Evolutionary conservation across 2,797 vertebrate genomes (phyloP).

Genomic region (Takifugu rubripes): DNA sequence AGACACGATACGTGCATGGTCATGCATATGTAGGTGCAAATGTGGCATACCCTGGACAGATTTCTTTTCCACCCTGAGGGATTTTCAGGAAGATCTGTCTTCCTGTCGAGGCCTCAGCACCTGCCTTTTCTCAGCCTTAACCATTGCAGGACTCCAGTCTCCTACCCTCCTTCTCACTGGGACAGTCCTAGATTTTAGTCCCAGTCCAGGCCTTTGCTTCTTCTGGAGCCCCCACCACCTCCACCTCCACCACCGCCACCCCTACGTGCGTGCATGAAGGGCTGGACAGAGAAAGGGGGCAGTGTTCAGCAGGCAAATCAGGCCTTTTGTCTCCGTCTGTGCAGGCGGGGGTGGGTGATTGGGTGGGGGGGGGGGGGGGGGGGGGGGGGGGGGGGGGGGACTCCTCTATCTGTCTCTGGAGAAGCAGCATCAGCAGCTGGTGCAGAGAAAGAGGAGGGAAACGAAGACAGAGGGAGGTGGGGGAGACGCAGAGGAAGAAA

Average conservation of each 20-base stretch:
- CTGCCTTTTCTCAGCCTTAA: slow-evolving; percentile 57
- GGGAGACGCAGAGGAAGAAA: slow-evolving; percentile 47
- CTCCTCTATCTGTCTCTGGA: slow-evolving; percentile 67
- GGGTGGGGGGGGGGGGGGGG: slow-evolving; percentile 67
- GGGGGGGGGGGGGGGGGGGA: slow-evolving; percentile 68
- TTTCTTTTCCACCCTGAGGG: slow-evolving; percentile 56
- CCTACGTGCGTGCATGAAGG: slow-evolving; percentile 56
- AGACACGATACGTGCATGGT: slow-evolving; percentile 55
- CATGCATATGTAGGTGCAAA: slow-evolving; percentile 66
- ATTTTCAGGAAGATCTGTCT: slow-evolving; percentile 55
- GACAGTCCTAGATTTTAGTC: slow-evolving; percentile 65
- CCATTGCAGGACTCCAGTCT: slow-evolving; percentile 48
- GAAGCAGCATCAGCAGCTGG: slow-evolving; percentile 66
- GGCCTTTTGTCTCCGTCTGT: slow-evolving; percentile 79
- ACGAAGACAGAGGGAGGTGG: slow-evolving; percentile 48
- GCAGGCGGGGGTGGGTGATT: slow-evolving; percentile 24
- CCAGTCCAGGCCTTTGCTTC: slow-evolving; percentile 63
- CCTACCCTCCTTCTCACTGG: slow-evolving; percentile 52
- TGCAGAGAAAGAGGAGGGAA: slow-evolving; percentile 59
- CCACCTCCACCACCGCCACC: slow-evolving; percentile 25
- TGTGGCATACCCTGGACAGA: slow-evolving; percentile 67
- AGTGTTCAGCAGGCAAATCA: slow-evolving; percentile 76
- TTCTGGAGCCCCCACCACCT: slow-evolving; percentile 49
- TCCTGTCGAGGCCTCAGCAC: slow-evolving; percentile 70
- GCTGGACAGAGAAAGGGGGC: slow-evolving; percentile 70